Conservation (phyloP, 2,797 vertebrate species). For the Sebastes trivittatus region DNA sequence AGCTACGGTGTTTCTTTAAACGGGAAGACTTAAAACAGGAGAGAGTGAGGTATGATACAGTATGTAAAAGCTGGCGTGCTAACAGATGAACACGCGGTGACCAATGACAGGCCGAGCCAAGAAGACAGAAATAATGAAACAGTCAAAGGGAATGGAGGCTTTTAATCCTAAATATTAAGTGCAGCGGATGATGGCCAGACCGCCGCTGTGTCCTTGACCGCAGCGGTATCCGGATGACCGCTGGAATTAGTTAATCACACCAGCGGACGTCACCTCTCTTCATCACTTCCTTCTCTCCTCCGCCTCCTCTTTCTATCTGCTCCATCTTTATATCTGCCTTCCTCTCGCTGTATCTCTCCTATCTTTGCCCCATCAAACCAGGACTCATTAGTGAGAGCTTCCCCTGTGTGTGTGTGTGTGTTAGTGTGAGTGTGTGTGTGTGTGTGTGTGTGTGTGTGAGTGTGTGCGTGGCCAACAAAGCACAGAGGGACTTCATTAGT, state of each 20-base stretch:
- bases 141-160: slow-evolving; percentile 28
- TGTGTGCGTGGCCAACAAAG: slow-evolving; percentile 20
- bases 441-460: slow-evolving; percentile 6
- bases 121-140: slow-evolving; percentile 35
- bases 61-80: background rate
- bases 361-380: slow-evolving; percentile 58
- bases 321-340: slow-evolving; percentile 23
- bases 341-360: slow-evolving; percentile 29
- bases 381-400: slow-evolving; percentile 66
- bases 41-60: background rate
- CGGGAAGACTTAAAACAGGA: background rate
- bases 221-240: slow-evolving; percentile 53
- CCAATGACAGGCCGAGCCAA: slow-evolving; percentile 1
- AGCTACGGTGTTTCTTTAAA: background rate
- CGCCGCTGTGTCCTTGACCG: slow-evolving; percentile 52
- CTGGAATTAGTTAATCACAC: slow-evolving; percentile 59
- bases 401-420: slow-evolving; percentile 14
- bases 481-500: slow-evolving; percentile 74
- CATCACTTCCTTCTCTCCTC: slow-evolving; percentile 39
- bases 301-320: slow-evolving; percentile 26
- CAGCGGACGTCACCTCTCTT: slow-evolving; percentile 43
- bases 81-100: slow-evolving; percentile 3
- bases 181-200: slow-evolving; percentile 7
- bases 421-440: slow-evolving; percentile 8
- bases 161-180: slow-evolving; percentile 63